Conservation (phyloP, 37 sponge, comb jelly and placozoan genomes). For the Theonella swinhoei region DNA sequence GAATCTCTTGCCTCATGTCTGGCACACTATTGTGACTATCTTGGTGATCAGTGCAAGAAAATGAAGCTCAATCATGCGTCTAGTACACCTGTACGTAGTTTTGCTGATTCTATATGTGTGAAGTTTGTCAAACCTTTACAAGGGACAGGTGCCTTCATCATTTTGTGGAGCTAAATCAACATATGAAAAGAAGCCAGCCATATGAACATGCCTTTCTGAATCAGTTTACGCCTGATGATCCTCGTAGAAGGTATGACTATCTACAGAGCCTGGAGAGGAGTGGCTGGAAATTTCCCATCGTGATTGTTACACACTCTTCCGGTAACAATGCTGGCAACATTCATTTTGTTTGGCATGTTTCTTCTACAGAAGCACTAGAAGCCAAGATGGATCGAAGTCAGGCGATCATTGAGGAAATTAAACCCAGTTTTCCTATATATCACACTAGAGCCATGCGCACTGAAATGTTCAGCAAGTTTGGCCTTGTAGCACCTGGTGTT, state of each 20-base stretch:
- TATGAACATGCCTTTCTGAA: constrained; percentile 3
- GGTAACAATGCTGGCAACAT: constrained; percentile 18
- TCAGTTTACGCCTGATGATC: background rate
- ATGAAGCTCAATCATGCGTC: background rate
- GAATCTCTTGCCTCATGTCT: background rate
- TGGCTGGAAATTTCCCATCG: background rate
- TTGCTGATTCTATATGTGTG: background rate
- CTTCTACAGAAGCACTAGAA: constrained; percentile 5
- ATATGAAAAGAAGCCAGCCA: background rate
- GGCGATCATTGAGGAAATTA: constrained; percentile 15
- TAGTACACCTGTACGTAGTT: background rate
- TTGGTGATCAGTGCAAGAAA: background rate
- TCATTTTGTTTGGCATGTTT: constrained; percentile 14
- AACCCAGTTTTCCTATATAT: constrained; percentile 1
- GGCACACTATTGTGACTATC: background rate
- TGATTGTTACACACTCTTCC: background rate
- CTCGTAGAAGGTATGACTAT: constrained; percentile 3
- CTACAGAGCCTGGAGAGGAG: background rate
- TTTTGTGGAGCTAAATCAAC: no score
- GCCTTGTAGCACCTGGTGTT: constrained; percentile 1
- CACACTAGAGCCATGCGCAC: constrained; percentile 33
- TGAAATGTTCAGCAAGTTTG: constrained; percentile 16
- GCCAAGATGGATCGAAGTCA: constrained; percentile 6
- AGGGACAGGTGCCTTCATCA: no score
- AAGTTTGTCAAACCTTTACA: background rate